phyloP scores from a whole-genome alignment of 2,113 vertebrate genomes.

The Spermophilus dauricus region DNA sequence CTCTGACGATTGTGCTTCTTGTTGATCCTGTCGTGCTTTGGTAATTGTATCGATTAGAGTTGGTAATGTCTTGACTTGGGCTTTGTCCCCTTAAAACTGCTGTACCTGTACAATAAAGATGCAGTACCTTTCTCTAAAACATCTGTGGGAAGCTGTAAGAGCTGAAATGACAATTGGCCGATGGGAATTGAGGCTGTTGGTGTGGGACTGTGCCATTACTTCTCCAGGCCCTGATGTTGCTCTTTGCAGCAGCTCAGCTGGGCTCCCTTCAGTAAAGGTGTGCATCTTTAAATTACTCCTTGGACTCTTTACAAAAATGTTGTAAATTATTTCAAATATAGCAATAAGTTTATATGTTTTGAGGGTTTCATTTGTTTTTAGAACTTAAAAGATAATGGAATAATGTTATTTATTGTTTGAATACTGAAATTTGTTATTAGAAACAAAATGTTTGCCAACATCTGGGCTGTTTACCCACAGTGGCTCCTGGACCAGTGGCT shows the following conservation, averaged over 20 bases:
- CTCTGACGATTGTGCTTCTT: constrained; percentile 83
- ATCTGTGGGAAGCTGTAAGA: constrained; percentile 1
- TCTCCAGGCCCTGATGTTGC: constrained; percentile 21
- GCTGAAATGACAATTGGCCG: constrained; percentile 45
- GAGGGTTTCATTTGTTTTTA: constrained; percentile 57
- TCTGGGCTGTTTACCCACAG: neutral
- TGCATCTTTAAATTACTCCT: constrained; percentile 78
- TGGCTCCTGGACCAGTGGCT: neutral
- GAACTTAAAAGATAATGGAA: constrained; percentile 49
- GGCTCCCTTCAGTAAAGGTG: constrained; percentile 57
- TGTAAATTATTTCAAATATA: constrained; percentile 62
- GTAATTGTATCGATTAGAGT: constrained; percentile 82
- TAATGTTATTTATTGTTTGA: neutral
- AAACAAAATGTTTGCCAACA: neutral
- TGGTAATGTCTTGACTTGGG: constrained; percentile 75
- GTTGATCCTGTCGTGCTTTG: constrained; percentile 84
- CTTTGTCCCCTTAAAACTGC: constrained; percentile 70
- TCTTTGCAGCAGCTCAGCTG: constrained; percentile 48
- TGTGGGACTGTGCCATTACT: neutral
- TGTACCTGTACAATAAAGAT: constrained; percentile 79
- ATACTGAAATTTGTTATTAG: constrained; percentile 21
- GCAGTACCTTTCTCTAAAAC: constrained; percentile 62
- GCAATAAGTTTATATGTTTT: constrained; percentile 47
- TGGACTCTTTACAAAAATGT: constrained; percentile 36
- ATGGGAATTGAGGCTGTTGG: neutral